Base-by-base conservation (phyloP, 2,113 vertebrate genomes). In the Dicaeum eximium region DNA sequence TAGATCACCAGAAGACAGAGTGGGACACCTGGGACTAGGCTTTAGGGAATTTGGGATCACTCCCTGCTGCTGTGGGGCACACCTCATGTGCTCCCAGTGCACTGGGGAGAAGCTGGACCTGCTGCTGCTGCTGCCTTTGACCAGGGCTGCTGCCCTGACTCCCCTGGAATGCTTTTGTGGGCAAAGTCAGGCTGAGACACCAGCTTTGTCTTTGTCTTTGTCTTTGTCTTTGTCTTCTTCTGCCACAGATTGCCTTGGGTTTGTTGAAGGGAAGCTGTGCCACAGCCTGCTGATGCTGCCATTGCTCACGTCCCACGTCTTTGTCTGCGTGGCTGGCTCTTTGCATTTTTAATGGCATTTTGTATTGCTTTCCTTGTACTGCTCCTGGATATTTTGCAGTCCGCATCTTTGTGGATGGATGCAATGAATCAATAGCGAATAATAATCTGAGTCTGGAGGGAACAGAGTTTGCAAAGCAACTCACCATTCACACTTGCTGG, bases 281-380 rank as follows among this genome's bases (percentile, higher is more conserved):
- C 74, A 27, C 54, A 85, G 78, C 81, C 79, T 56, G 79, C 30
- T 1, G 2, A n/a, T 54, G 56, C 80, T 83, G 92, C 64, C 56
- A 6, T 33, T 57, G 64, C 69, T 88, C 81, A 27, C 31, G 28
- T 23, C 48, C 65, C n/a, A 37, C 2, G 0, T 35, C 83, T 62
- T 86, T 86, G 67, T 90, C 93, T 64, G 92, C 37, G 40, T 94
- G 90, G 64, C 65, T 92, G 75, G n/a, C 38, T 94, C 92, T 96
- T 96, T 96, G 90, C 94, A 96, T 96, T 96, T 97, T 95, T 97
- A 93, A 95, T 96, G 92, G 91, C 77, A 86, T 91, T 94, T 96
- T 85, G 80, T 96, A 89, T 94, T 91, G 93, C 89, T 96, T 95
- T 90, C 48, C 91, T 96, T 95, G 89, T 93, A 83, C 74, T 81